These are phyloP conservation scores for Eclectus roratus DNA, from an alignment of 2,113 vertebrate genomes.

Conservation along the genomic window DNA sequence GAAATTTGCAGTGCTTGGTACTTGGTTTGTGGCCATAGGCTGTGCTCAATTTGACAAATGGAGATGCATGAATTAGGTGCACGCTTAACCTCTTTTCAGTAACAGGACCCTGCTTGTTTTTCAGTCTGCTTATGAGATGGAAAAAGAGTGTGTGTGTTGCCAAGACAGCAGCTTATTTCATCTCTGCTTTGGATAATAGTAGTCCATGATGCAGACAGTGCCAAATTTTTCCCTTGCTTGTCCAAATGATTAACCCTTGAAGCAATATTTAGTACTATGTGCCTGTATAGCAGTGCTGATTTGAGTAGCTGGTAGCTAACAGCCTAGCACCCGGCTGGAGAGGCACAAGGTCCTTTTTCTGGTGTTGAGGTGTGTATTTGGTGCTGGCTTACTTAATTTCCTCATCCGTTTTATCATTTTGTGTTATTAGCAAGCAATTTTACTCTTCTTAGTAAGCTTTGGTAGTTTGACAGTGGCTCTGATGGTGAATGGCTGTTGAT, in stretches of 20 bases:
- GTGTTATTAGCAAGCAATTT: not conserved
- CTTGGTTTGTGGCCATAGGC: not conserved
- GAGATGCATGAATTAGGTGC: not conserved
- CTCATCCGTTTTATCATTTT: not conserved
- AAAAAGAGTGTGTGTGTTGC: not conserved
- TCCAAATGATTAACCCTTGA: not conserved
- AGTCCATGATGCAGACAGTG: fast-evolving
- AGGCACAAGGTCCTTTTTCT: not conserved
- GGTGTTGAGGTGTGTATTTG: not conserved
- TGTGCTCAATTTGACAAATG: not conserved
- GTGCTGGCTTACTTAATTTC: not conserved
- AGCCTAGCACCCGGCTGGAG: not conserved
- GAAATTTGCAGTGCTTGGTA: not conserved
- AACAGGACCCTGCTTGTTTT: not conserved
- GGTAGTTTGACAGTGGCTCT: not conserved
- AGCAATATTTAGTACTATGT: not conserved
- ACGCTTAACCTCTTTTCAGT: not conserved
- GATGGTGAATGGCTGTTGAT: not conserved
- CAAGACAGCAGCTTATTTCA: not conserved
- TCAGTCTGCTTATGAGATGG: not conserved
- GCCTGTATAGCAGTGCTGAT: not conserved
- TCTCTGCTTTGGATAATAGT: not conserved
- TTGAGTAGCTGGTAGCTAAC: not conserved
- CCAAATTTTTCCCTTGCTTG: not conserved
- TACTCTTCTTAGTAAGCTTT: not conserved